Evolutionary conservation across 1,140 invertebrate species (phyloP), one percentile per base, ranked within the genome.

Genomic region (Neodiprion virginianus): DNA sequence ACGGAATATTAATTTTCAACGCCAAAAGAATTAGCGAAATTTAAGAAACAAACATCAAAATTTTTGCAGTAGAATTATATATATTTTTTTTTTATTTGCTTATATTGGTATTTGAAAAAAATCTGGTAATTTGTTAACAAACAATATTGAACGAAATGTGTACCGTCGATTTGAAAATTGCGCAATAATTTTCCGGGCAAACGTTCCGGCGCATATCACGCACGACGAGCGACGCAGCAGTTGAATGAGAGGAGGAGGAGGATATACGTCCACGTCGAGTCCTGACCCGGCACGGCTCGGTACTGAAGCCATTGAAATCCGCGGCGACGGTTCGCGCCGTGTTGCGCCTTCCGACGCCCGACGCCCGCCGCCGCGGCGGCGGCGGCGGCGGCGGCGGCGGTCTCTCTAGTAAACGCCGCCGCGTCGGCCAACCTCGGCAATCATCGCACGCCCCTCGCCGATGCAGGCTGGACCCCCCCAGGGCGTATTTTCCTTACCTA

Each of bases 251-350:
- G 28, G 28, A 40, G 28, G 28, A 72, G 9, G 50, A 50, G 28
- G 53, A 61, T 61, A 61, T 12, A 61, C n/a, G 28, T 8, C 74
- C 72, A 76, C 81, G 81, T 84, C 85, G 79, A 83, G 84, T 82
- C 82, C 80, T 81, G 78, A 83, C 82, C 83, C 81, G 82, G 76
- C 76, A 79, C 82, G 84, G 83, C 84, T 86, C 85, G 84, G 82
- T 81, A 86, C 84, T 86, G 84, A 86, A 81, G 77, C 83, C 84
- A 86, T 86, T 85, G 79, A 84, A 79, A 73, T 79, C 72, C 79
- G 79, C 75, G 79, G 80, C 78, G 78, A 76, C 75, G 78, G 53
- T 17, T 12, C 28, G 28, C 77, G 78, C 9, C 72, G 77, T 79
- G 78, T 79, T 75, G 76, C 78, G 76, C 78, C 73, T 17, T 61